These are phyloP conservation scores for Cydia splendana DNA, from an alignment of 1,140 invertebrate genomes.

Conservation along the genomic window DNA sequence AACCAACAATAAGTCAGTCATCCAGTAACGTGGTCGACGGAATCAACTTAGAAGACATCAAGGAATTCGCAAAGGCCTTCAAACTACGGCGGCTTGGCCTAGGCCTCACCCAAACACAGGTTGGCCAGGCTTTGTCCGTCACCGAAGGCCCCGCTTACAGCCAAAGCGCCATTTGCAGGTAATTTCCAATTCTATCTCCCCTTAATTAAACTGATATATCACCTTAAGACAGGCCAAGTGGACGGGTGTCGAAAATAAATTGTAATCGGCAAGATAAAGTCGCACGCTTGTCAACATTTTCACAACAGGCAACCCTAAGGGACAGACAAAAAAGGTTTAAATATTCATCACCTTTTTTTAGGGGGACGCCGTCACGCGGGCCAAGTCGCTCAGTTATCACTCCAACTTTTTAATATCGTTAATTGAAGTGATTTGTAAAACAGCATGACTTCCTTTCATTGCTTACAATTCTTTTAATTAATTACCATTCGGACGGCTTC, in stretches of 20 bases:
- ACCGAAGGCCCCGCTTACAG: slow-evolving; percentile 98
- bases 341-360: slow-evolving; percentile 24
- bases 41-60: slow-evolving; percentile 98
- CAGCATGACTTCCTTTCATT: slow-evolving; percentile 78
- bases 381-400: slow-evolving; percentile 59
- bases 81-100: slow-evolving; percentile 95
- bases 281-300: slow-evolving; percentile 63
- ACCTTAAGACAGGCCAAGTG: slow-evolving; percentile 19
- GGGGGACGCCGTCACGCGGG: slow-evolving; percentile 55
- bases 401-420: slow-evolving; percentile 77
- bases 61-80: slow-evolving; percentile 98
- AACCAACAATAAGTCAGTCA: slow-evolving; percentile 95
- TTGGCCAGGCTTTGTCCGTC: slow-evolving; percentile 95
- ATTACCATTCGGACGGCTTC: slow-evolving; percentile 76
- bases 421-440: slow-evolving; percentile 80
- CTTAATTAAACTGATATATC: slow-evolving; percentile 7
- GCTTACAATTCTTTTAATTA: slow-evolving; percentile 78
- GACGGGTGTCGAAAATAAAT: slow-evolving; percentile 22
- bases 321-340: slow-evolving; percentile 46
- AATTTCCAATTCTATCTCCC: slow-evolving; percentile 34
- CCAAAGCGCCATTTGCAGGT: slow-evolving; percentile 99
- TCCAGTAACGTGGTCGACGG: slow-evolving; percentile 97
- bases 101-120: slow-evolving; percentile 97
- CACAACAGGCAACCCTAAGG: slow-evolving; percentile 41
- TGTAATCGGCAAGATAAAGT: slow-evolving; percentile 51